phyloP scores from a whole-genome alignment of 2,113 vertebrate species.

The Lanius ludovicianus region DNA sequence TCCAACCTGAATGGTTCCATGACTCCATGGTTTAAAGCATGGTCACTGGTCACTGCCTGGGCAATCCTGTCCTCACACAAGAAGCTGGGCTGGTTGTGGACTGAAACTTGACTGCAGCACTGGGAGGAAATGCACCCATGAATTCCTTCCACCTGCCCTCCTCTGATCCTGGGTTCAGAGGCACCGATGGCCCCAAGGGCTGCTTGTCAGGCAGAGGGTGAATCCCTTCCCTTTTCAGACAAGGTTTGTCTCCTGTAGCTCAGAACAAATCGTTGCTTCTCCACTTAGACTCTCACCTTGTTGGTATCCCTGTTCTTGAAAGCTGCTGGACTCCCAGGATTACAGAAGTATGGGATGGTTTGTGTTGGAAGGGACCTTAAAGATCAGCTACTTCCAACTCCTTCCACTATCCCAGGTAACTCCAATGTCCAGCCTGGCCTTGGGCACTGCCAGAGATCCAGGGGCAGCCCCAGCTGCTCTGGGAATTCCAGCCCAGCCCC shows the following conservation, averaged over 20 bases:
- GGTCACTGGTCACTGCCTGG: not conserved
- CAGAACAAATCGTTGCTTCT: not conserved
- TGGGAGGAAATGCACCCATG: accelerated
- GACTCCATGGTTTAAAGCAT: accelerated
- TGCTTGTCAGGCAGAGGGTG: not conserved
- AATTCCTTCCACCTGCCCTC: not conserved
- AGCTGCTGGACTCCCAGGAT: not conserved
- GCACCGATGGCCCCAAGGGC: not conserved
- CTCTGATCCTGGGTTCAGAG: not conserved
- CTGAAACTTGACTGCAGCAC: accelerated
- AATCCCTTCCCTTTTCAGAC: too few species aligned
- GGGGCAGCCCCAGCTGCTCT: not conserved
- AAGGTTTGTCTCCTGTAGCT: accelerated
- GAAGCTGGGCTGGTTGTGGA: too few species aligned
- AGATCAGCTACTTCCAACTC: not conserved
- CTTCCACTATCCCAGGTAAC: accelerated
- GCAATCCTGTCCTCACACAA: not conserved
- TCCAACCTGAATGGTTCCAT: accelerated
- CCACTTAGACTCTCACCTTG: not conserved
- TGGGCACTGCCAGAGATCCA: not conserved
- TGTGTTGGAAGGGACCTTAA: not conserved
- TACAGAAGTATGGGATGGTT: accelerated
- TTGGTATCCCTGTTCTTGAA: accelerated
- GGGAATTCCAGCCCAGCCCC: not conserved
- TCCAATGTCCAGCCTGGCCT: not conserved